phyloP scores from a whole-genome alignment of 2,797 vertebrate genomes.

The Toxotes lorentzi region DNA sequence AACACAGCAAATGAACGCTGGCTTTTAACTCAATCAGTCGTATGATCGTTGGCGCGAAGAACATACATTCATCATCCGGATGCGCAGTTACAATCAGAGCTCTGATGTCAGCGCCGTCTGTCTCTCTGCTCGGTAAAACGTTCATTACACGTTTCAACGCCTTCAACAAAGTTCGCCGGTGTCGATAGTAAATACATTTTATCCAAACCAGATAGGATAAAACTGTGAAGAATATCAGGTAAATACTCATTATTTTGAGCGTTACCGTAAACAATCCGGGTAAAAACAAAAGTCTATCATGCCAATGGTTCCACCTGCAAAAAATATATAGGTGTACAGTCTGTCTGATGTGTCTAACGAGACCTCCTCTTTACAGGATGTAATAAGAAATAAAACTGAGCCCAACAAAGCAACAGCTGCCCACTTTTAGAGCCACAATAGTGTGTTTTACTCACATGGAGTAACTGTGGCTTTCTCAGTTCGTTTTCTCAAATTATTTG shows the following conservation, averaged over 20 bases:
- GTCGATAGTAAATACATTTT: conserved; percentile 70
- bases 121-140: conserved; percentile 7
- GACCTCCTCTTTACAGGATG: fast-evolving
- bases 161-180: conserved; percentile 39
- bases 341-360: too few species aligned
- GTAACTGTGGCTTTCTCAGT: not conserved
- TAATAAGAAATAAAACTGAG: not conserved
- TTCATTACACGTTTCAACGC: conserved; percentile 49
- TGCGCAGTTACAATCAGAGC: conserved; percentile 90
- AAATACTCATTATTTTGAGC: conserved; percentile 80
- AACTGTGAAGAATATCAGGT: conserved; percentile 44
- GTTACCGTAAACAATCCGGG: conserved; percentile 79
- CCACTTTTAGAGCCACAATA: not conserved
- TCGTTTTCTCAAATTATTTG: not conserved
- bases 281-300: conserved; percentile 35
- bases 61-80: conserved; percentile 97
- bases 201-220: conserved; percentile 73
- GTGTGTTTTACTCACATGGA: not conserved
- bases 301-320: conserved; percentile 65
- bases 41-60: conserved; percentile 93
- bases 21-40: conserved; percentile 80
- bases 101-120: conserved; percentile 45
- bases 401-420: not conserved
- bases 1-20: conserved; percentile 89
- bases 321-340: not conserved